Evolutionary conservation across 2,797 vertebrate genomes (phyloP).

Genomic region (Cyclopterus lumpus): DNA sequence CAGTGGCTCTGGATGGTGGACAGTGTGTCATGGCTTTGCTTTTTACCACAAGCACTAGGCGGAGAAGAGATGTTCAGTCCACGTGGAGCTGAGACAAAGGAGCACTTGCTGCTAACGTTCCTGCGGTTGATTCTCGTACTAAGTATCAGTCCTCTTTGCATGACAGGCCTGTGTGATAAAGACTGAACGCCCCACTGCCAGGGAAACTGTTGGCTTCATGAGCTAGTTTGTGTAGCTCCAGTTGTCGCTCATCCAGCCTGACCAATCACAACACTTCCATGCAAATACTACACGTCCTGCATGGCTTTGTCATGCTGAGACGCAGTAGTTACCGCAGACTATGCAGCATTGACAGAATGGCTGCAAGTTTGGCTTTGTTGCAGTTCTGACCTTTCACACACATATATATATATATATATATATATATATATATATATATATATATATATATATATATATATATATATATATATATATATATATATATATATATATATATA

Average conservation of each 20-base stretch:
- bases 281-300: not conserved
- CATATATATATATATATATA: too few species aligned
- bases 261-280: not conserved
- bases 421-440: too few species aligned
- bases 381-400: not conserved
- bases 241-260: not conserved
- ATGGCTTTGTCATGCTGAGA: not conserved
- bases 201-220: not conserved
- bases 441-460: too few species aligned
- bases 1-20: not conserved
- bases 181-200: not conserved
- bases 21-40: not conserved
- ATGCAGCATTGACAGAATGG: not conserved
- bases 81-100: not conserved
- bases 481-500: too few species aligned
- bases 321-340: not conserved
- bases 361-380: not conserved
- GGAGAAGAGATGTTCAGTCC: not conserved
- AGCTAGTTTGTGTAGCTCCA: not conserved
- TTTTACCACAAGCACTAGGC: slow-evolving; percentile 2
- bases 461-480: too few species aligned
- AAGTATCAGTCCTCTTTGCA: not conserved
- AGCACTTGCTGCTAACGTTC: not conserved
- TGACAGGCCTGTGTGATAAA: not conserved
- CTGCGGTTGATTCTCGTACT: not conserved